A percentile compares a stretch with the other conserved stretches of the same genome.
These are phyloP conservation scores for Colostygia pectinataria DNA, from an alignment of 2,888 invertebrate genomes.

Conservation along the genomic window DNA sequence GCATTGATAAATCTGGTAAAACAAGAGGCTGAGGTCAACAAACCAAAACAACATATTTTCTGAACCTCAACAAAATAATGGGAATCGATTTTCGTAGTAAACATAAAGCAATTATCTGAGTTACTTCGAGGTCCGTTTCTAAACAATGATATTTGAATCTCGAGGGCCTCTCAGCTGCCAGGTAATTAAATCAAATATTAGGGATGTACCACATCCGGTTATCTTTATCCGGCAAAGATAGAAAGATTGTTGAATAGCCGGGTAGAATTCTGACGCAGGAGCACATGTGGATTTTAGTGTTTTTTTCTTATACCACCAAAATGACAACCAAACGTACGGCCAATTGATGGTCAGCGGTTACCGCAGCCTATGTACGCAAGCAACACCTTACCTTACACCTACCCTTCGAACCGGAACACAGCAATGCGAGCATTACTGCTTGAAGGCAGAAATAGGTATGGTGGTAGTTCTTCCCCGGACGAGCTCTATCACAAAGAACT, in stretches of 20 bases:
- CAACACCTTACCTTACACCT: too few relatives aligned
- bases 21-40: slow-evolving; percentile 1
- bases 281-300: not conserved
- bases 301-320: too few relatives aligned
- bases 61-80: slow-evolving; percentile 1
- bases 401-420: too few relatives aligned
- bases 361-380: too few relatives aligned
- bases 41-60: slow-evolving; percentile 13
- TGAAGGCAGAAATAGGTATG: too few relatives aligned
- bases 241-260: too few relatives aligned
- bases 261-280: not conserved
- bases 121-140: slow-evolving; percentile 9
- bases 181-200: slow-evolving; percentile 30
- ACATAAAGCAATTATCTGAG: slow-evolving; percentile 27
- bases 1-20: too few relatives aligned
- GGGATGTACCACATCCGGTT: not conserved
- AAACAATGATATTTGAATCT: slow-evolving; percentile 30
- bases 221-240: not conserved
- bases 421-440: too few relatives aligned
- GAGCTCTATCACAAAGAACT: too few relatives aligned
- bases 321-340: too few relatives aligned
- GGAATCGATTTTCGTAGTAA: slow-evolving; percentile 20
- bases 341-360: too few relatives aligned
- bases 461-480: too few relatives aligned
- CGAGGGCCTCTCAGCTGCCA: slow-evolving; percentile 23